Evolutionary conservation across 1,140 invertebrate genomes (phyloP).

Genomic region (Popillia japonica): DNA sequence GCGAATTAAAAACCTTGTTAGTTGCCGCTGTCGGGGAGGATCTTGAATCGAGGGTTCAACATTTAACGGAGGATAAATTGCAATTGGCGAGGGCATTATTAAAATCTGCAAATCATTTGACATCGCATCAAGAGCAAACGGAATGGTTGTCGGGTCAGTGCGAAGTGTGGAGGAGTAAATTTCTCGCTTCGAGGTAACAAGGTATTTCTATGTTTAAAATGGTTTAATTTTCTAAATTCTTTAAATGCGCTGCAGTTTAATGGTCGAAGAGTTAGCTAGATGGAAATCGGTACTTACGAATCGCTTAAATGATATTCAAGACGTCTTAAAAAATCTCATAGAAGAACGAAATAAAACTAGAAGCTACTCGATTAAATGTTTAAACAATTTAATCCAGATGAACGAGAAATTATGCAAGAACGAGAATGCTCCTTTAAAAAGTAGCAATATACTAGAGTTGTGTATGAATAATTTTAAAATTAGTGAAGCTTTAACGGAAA

Average conservation of each 20-base stretch:
- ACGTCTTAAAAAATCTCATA: too few species aligned
- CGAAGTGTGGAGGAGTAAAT: constrained; percentile 96
- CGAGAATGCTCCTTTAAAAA: constrained; percentile 47
- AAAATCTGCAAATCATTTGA: constrained; percentile 83
- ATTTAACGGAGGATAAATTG: constrained; percentile 89
- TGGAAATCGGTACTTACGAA: too few species aligned
- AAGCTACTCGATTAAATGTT: too few species aligned
- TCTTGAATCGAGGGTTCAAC: constrained; percentile 85
- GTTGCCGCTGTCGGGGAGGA: constrained; percentile 95
- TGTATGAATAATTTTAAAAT: constrained; percentile 56
- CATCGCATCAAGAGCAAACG: constrained; percentile 89
- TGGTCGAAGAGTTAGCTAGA: constrained; percentile 89
- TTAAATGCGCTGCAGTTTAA: too few species aligned
- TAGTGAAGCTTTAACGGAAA: constrained; percentile 49
- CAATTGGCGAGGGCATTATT: constrained; percentile 84
- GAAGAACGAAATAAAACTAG: too few species aligned
- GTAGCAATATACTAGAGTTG: constrained; percentile 61
- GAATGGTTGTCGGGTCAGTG: constrained; percentile 92
- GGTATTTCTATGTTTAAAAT: background rate
- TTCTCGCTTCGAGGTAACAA: constrained; percentile 88
- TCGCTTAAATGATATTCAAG: too few species aligned
- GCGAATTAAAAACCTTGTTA: constrained; percentile 90
- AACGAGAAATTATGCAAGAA: constrained; percentile 50
- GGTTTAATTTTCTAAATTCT: constrained; percentile 52
- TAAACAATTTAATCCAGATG: too few species aligned